Conservation (phyloP, 2,113 vertebrate genomes). For the Dasyornis broadbenti region DNA sequence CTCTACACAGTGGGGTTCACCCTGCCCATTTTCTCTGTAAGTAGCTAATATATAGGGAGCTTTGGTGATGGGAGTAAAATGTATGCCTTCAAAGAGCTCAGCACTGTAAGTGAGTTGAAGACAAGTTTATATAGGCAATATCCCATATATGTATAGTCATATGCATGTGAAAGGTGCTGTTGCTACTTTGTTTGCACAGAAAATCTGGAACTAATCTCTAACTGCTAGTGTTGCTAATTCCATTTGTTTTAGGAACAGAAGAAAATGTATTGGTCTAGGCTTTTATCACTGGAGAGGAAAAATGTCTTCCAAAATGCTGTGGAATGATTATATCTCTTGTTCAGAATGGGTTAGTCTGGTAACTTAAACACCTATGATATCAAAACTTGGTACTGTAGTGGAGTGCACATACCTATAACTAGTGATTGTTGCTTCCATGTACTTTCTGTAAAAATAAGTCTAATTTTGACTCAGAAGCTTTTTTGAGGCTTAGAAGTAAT, state of each 20-base stretch:
- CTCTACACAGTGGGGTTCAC: conserved; percentile 91
- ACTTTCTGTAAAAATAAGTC: background rate
- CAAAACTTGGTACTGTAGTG: background rate
- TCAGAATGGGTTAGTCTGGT: background rate
- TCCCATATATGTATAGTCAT: background rate
- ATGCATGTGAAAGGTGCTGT: background rate
- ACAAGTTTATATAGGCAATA: background rate
- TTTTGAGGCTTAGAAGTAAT: background rate
- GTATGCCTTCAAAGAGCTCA: conserved; percentile 4
- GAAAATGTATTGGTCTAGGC: background rate
- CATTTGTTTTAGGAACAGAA: background rate
- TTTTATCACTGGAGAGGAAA: background rate
- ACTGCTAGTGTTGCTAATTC: background rate
- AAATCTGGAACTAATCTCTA: background rate
- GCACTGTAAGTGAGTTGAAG: background rate
- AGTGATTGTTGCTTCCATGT: background rate
- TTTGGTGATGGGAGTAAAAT: conserved; percentile 54
- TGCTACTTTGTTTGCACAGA: background rate
- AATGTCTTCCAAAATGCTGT: background rate
- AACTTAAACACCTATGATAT: background rate
- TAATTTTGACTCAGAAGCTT: background rate
- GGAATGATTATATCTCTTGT: background rate
- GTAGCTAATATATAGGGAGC: conserved; percentile 76
- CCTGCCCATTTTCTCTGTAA: conserved; percentile 95
- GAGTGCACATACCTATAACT: background rate